Base-by-base conservation (phyloP, 2,888 invertebrate species). In the Rotaria magnacalcarata region DNA sequence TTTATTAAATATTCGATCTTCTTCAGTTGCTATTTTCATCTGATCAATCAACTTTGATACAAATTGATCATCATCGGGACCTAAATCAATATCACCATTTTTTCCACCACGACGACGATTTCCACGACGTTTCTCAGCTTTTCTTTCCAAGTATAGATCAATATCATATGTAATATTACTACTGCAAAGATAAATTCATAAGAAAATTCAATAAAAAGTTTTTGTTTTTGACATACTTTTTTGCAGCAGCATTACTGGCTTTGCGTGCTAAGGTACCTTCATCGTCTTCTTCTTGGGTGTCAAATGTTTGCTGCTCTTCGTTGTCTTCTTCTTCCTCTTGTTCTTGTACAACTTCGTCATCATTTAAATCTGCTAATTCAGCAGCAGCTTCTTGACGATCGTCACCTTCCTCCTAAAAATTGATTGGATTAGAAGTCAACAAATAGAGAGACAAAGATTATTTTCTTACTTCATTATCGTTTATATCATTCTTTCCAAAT, bases 61-160 rank as follows among this genome's bases (percentile, higher is more conserved):
- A 47, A 80, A 24, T 47, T 80, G 43, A 80, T 80, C 75, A 24
- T 6, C 21, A 80, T 47, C 47, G 3, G 41, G 41, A 47, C n/a
- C 47, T 21, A 80, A 7, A 80, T 80, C 75, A 47, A 47, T 41
- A 47, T 80, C 75, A 80, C 75, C 75, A 24, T 47, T 80, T 80
- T 43, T 43, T 27, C 34, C 67, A 47, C 34, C 67, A 47, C 75
- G 75, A 80, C 75, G 75, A 5, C 47, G 41, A 47, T 80, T 80
- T 8, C 75, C 75, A 80, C 75, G 75, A 80, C 75, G 75, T 80
- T 34, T 80, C 24, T 80, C 75, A 47, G 75, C 75, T 80, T 80
- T 80, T 34, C 21, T 80, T n/a, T 80, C 75, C 47, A 80, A 80
- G 8, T 24, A 24, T 47, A 80, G 21, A 80, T 80, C 75, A 80